phyloP scores from a whole-genome alignment of 2,888 invertebrate species.

The Salticus scenicus region DNA sequence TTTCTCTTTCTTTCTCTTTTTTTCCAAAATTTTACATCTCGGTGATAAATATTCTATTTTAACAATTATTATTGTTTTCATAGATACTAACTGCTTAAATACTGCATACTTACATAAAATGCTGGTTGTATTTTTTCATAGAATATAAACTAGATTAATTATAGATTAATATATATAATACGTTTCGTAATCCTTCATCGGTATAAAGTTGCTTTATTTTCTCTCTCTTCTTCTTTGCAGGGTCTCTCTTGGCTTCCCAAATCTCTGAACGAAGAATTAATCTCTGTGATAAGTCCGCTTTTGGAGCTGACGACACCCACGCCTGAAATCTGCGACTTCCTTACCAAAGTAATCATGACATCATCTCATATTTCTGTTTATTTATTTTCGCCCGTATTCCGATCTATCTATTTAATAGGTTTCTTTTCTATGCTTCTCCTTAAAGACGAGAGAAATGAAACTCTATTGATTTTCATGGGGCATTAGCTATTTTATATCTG shows the following conservation, averaged over 20 bases:
- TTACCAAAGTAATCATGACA: slow-evolving; percentile 76
- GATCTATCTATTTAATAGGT: not conserved
- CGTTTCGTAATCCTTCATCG: no score
- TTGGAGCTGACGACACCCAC: slow-evolving; percentile 82
- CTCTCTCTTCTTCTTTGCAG: slow-evolving; percentile 73
- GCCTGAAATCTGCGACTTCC: slow-evolving; percentile 80
- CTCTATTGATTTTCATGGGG: not conserved
- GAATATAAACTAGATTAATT: no score
- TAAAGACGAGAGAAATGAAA: not conserved
- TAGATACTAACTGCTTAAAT: no score
- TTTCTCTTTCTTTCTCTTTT: no score
- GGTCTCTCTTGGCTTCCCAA: slow-evolving; percentile 75
- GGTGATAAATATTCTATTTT: no score
- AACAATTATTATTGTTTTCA: no score
- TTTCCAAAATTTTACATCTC: no score
- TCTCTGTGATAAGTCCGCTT: slow-evolving; percentile 80
- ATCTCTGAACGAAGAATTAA: slow-evolving; percentile 77
- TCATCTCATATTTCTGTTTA: not conserved
- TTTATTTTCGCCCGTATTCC: not conserved
- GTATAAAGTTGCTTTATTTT: no score
- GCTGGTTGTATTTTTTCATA: no score
- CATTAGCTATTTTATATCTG: not conserved
- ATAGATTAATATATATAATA: no score
- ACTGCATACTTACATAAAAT: no score
- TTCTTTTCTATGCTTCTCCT: not conserved